Evolutionary conservation across 1,140 invertebrate species (phyloP).

Genomic region (Cydia strobilella): DNA sequence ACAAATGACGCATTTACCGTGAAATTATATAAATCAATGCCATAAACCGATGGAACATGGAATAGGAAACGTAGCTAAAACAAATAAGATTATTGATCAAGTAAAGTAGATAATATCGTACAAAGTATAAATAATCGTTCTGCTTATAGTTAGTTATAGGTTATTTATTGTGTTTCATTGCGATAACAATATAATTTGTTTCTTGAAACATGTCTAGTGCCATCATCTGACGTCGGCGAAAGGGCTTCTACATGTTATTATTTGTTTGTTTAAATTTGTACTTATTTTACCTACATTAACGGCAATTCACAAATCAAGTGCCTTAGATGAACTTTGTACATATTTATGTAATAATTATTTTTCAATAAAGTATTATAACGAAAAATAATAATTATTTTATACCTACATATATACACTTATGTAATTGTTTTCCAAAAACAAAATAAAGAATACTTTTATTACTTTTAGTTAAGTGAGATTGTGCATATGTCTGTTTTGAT

Average conservation of each 20-base stretch:
- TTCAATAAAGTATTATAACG: slow-evolving; percentile 75
- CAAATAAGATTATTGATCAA: slow-evolving; percentile 49
- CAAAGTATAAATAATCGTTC: slow-evolving; percentile 62
- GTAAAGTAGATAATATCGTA: slow-evolving; percentile 62
- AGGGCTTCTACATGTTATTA: slow-evolving; percentile 54
- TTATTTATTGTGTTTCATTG: slow-evolving; percentile 60
- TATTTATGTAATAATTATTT: slow-evolving; percentile 69
- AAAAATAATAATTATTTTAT: slow-evolving; percentile 60
- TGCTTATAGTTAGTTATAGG: slow-evolving; percentile 63
- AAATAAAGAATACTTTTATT: slow-evolving; percentile 54
- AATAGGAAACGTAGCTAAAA: slow-evolving; percentile 25
- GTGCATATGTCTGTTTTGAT: slow-evolving; percentile 79
- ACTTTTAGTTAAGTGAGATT: slow-evolving; percentile 76
- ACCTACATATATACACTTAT: slow-evolving; percentile 43
- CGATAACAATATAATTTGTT: slow-evolving; percentile 49
- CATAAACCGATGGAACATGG: slow-evolving; percentile 40
- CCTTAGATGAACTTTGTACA: slow-evolving; percentile 75
- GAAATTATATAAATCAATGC: slow-evolving; percentile 44
- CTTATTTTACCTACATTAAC: slow-evolving; percentile 62
- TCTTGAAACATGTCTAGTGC: slow-evolving; percentile 73
- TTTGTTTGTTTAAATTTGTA: slow-evolving; percentile 69
- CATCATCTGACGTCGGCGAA: slow-evolving; percentile 58
- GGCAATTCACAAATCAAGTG: slow-evolving; percentile 69
- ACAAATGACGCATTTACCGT: slow-evolving; percentile 43
- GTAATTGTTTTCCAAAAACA: slow-evolving; percentile 76